Conservation (phyloP, 2,797 vertebrate species). For the Brotula barbata region DNA sequence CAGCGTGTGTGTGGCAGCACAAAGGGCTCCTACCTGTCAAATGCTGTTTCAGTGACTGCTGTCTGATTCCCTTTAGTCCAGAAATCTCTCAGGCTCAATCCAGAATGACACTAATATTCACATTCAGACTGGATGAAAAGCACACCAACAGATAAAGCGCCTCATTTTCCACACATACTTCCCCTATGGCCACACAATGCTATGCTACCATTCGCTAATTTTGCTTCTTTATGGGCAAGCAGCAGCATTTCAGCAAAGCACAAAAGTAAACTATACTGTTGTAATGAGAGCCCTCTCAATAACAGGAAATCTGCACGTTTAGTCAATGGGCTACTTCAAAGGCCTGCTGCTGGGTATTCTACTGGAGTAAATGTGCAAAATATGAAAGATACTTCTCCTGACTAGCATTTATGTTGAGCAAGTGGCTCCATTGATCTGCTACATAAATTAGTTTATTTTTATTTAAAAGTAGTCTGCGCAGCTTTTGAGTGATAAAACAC, state of each 20-base stretch:
- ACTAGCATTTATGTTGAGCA: neutral
- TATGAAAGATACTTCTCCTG: constrained; percentile 17
- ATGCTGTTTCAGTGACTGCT: constrained; percentile 21
- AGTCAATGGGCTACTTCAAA: constrained; percentile 38
- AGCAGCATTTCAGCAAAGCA: constrained; percentile 21
- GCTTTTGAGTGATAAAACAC: too few relatives aligned
- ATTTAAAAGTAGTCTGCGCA: too few relatives aligned
- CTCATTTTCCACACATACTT: constrained; percentile 40
- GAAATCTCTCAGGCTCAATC: constrained; percentile 18
- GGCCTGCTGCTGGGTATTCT: constrained; percentile 25
- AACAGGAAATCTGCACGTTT: constrained; percentile 43
- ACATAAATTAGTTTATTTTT: neutral
- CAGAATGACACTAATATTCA: constrained; percentile 19
- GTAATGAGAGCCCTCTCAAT: constrained; percentile 43
- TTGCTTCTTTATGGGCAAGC: constrained; percentile 16
- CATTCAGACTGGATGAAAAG: constrained; percentile 30
- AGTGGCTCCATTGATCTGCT: neutral
- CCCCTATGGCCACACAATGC: constrained; percentile 41
- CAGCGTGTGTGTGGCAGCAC: constrained; percentile 25
- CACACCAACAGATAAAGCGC: constrained; percentile 23
- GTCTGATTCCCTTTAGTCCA: constrained; percentile 10
- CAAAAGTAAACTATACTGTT: constrained; percentile 40
- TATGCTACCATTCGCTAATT: constrained; percentile 37
- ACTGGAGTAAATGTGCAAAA: constrained; percentile 11
- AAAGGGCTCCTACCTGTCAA: constrained; percentile 39